Percentiles rank a stretch among this genome's conserved stretches.
Conservation (phyloP, 2,797 vertebrate species). For the Thaleichthys pacificus region DNA sequence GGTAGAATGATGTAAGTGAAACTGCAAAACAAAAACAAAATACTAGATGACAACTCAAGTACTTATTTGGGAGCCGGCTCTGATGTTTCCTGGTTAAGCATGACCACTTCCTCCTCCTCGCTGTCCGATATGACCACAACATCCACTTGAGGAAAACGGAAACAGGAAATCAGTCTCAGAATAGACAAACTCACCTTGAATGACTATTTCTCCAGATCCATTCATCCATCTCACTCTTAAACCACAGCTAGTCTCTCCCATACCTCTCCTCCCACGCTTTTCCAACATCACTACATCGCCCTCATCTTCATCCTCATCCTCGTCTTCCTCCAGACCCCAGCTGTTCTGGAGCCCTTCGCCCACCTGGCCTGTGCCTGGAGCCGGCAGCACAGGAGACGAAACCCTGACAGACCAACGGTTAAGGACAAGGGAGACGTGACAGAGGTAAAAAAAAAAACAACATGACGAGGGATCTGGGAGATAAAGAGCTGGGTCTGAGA, state of each 20-base stretch:
- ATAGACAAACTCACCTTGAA: background rate
- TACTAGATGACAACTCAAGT: background rate
- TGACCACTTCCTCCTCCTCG: constrained; percentile 92
- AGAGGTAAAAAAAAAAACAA: background rate
- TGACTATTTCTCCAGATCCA: background rate
- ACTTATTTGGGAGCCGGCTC: constrained; percentile 64
- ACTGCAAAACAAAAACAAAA: background rate
- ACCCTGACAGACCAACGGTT: constrained; percentile 68
- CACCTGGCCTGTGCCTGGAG: constrained; percentile 87
- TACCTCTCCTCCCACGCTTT: constrained; percentile 29
- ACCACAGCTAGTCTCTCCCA: background rate
- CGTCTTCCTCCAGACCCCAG: constrained; percentile 85
- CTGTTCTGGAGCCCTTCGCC: constrained; percentile 83
- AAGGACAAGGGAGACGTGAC: constrained; percentile 60
- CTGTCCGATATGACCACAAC: constrained; percentile 89
- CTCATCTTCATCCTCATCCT: constrained; percentile 76
- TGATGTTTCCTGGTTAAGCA: constrained; percentile 79
- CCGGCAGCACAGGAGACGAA: constrained; percentile 80
- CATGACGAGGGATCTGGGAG: too few species aligned
- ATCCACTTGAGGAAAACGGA: constrained; percentile 67
- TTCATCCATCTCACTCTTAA: background rate
- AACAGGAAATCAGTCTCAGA: background rate
- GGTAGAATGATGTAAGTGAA: background rate
- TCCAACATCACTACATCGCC: constrained; percentile 27
- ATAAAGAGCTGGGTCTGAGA: background rate